Conservation (phyloP, 2,113 vertebrate genomes). For the Brachypteracias leptosomus region DNA sequence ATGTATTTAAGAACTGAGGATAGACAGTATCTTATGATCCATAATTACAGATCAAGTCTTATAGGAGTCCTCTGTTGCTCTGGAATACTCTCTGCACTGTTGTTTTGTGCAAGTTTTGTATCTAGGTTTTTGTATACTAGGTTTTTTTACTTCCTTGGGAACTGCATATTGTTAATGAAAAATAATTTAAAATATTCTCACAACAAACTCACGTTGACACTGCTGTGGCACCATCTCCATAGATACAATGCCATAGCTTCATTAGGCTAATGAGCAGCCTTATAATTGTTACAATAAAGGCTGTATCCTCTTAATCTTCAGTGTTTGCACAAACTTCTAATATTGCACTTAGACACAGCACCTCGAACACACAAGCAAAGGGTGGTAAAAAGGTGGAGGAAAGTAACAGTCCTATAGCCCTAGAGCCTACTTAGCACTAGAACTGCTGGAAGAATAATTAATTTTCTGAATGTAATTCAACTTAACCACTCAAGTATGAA, state of each 20-base stretch:
- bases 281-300: neutral
- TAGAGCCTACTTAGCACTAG: neutral
- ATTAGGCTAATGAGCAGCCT: neutral
- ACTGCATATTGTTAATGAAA: neutral
- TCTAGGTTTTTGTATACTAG: neutral
- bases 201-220: neutral
- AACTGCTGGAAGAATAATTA: neutral
- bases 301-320: accelerated
- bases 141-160: neutral
- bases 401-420: neutral
- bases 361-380: neutral
- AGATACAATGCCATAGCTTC: neutral
- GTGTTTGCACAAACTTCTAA: neutral
- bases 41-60: constrained; percentile 57
- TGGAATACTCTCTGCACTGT: neutral
- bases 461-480: neutral
- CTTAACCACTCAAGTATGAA: neutral
- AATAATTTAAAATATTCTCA: neutral
- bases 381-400: neutral
- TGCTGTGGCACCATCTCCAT: neutral
- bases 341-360: neutral
- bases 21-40: neutral
- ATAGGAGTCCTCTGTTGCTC: no score
- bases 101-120: neutral
- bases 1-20: neutral